phyloP scores from a whole-genome alignment of 2,888 invertebrate species.

The Gnatocerus cornutus region DNA sequence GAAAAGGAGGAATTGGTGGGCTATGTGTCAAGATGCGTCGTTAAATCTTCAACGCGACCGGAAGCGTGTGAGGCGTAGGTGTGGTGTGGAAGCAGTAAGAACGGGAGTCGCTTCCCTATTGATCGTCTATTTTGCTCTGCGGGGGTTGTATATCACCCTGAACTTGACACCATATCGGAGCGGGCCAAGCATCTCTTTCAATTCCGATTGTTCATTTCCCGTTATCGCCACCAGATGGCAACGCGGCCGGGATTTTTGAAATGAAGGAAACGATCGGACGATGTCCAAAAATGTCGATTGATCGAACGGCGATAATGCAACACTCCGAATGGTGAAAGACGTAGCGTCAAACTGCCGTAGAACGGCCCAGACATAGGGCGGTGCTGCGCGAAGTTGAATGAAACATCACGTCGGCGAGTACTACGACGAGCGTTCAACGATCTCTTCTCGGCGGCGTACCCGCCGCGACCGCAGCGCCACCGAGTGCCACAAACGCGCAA shows the following conservation, averaged over 20 bases:
- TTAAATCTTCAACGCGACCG: constrained; percentile 51
- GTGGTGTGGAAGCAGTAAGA: constrained; percentile 53
- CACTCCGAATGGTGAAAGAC: constrained; percentile 47
- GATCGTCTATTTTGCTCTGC: constrained; percentile 55
- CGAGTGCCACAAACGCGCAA: constrained; percentile 59
- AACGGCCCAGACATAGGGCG: constrained; percentile 67
- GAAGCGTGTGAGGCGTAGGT: constrained; percentile 57
- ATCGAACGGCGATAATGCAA: constrained; percentile 12
- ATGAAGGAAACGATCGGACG: not conserved
- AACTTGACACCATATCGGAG: constrained; percentile 53
- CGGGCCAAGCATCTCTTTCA: constrained; percentile 28
- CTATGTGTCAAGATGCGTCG: constrained; percentile 52
- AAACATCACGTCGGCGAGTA: constrained; percentile 65
- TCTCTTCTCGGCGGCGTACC: constrained; percentile 61
- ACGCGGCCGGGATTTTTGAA: constrained; percentile 8
- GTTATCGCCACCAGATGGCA: constrained; percentile 26
- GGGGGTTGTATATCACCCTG: constrained; percentile 54
- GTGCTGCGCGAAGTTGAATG: constrained; percentile 69
- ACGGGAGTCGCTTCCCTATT: constrained; percentile 57
- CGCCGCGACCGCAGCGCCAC: constrained; percentile 62
- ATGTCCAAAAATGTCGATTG: constrained; percentile 10
- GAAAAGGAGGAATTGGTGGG: not conserved
- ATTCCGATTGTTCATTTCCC: constrained; percentile 21
- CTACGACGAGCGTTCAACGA: constrained; percentile 70
- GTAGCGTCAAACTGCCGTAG: constrained; percentile 61